Base-by-base conservation (phyloP, 2,888 invertebrate species). In the Ceriagrion tenellum region DNA sequence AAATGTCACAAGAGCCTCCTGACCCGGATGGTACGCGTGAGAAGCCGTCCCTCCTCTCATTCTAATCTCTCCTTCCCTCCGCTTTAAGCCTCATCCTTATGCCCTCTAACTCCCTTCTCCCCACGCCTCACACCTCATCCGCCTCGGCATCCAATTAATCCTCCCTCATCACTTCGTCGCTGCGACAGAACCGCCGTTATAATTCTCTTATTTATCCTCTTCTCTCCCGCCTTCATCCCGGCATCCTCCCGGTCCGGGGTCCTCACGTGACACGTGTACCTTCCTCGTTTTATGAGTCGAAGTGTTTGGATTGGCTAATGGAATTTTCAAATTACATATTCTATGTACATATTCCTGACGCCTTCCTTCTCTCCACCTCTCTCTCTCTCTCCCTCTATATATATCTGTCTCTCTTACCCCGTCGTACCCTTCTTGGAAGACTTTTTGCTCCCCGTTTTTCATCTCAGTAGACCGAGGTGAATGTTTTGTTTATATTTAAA, bases 301-400 rank as follows among this genome's bases (percentile, higher is more conserved):
- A 89, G 90, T 91, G 90, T 56, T 56, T 91, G 90, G 90, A 81
- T 81, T 81, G 81, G 35, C 81, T 81, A 81, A 81, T 81, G 81
- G 81, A 81, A 81, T 81, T 81, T 81, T 81, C 81, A 81, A 81
- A 81, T 81, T 81, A 81, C 81, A 81, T 81, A 81, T 81, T 81
- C 81, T 18, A 81, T 81, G 81, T 81, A 81, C 81, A 81, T 35
- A 81, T 81, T 35, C 81, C 12, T 18, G 13, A 35, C 12, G 30
- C 16, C 81, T 16, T 4, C 35, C 81, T 2, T n/a, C n/a, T n/a
- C n/a, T n/a, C n/a, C n/a, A n/a, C n/a, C n/a, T n/a, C n/a, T n/a
- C n/a, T n/a, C n/a, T n/a, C n/a, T n/a, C n/a, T n/a, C 12, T 35
- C 30, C 8, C 47, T 47, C 47, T 8, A 47, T 47, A 47, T 47